Base-by-base conservation (phyloP, 2,797 vertebrate species). In the Liparis tanakae region DNA sequence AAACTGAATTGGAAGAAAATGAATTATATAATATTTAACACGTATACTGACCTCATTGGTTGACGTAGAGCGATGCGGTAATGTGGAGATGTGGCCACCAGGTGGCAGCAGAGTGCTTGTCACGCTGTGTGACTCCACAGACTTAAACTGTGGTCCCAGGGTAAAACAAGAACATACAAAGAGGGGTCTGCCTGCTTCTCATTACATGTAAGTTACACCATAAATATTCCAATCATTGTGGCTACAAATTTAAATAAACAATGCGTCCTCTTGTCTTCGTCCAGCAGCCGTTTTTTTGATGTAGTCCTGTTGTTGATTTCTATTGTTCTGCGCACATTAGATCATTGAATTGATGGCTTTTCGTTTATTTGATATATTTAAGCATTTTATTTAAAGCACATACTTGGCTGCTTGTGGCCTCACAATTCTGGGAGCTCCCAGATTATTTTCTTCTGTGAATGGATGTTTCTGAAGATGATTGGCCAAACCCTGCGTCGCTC, bases 211-310 rank as follows among this genome's bases (percentile, higher is more conserved):
- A 80, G 54, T 81, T 79, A 73, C 51, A 80, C 68, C 74, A 80
- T 81, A 85, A 87, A 85, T 85, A 80, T 85, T 83, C 75, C 62
- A 85, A 75, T 83, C 82, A 82, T 53, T 68, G 74, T 58, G 69
- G 78, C 33, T 68, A 37, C 57, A 76, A 22, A 56, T 72, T 66
- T 10, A 81, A 74, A 80, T 78, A 81, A 91, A 81, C 75, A 76
- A 18, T 43, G 14, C 13, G 39, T 70, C 46, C 59, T 71, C 61
- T 72, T 53, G 58, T 63, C 39, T 53, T 61, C 25, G 33, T 71
- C 54, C 67, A 74, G 76, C 72, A 55, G 72, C 61, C 53, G 43
- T 2, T 41, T 73, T 54, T 51, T n/a, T n/a, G n/a, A 48, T 37
- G 25, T 30, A 17, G 22, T 55, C 54, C 48, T 43, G 37, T 61